Percentiles rank a stretch among this genome's conserved stretches.
Conservation (phyloP, 2,888 invertebrate species). For the Nymphalis urticae region DNA sequence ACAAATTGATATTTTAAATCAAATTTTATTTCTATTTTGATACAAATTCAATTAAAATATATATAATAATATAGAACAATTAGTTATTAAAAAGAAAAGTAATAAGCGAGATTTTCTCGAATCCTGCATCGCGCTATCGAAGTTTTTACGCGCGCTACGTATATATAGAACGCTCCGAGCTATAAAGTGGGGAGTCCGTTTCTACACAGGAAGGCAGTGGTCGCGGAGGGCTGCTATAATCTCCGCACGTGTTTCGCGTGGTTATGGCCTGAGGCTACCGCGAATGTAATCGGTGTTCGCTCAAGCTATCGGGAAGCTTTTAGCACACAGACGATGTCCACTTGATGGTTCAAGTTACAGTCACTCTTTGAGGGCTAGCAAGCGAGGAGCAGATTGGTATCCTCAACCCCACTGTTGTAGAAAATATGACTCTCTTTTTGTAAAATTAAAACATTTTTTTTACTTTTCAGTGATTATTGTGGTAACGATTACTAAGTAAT, state of each 20-base stretch:
- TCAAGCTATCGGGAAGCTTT: slow-evolving; percentile 7
- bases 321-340: neutral
- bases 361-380: neutral
- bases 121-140: slow-evolving; percentile 48
- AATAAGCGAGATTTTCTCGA: slow-evolving; percentile 18
- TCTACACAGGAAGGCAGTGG: slow-evolving; percentile 54
- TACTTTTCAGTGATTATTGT: neutral
- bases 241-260: slow-evolving; percentile 36
- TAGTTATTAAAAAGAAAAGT: neutral
- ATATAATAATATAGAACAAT: too few species aligned
- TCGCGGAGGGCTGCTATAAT: slow-evolving; percentile 47
- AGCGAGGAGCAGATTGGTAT: slow-evolving; percentile 15
- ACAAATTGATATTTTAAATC: too few species aligned
- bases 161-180: slow-evolving; percentile 40
- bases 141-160: slow-evolving; percentile 40
- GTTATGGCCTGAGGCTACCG: slow-evolving; percentile 17
- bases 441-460: neutral
- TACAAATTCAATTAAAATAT: too few species aligned
- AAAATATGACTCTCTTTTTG: slow-evolving; percentile 19
- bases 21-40: too few species aligned
- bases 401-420: slow-evolving; percentile 16
- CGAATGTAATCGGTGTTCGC: slow-evolving; percentile 14
- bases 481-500: neutral
- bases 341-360: neutral
- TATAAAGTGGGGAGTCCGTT: slow-evolving; percentile 49